phyloP scores from a whole-genome alignment of 2,888 invertebrate genomes.

The Nymphalis urticae region DNA sequence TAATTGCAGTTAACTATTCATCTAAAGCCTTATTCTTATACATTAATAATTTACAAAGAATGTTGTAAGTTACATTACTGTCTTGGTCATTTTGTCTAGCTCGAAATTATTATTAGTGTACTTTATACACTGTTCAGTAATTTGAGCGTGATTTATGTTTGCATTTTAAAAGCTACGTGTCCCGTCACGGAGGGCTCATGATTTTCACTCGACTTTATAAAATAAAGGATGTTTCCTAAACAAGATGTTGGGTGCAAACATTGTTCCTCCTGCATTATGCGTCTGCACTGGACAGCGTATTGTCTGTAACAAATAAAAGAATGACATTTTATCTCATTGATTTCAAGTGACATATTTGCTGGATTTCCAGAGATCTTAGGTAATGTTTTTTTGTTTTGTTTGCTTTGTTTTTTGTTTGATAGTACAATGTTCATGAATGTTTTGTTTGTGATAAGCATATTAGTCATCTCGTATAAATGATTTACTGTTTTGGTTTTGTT shows the following conservation, averaged over 20 bases:
- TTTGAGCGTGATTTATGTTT: slow-evolving; percentile 49
- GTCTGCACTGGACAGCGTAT: slow-evolving; percentile 22
- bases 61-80: slow-evolving; percentile 16
- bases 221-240: slow-evolving; percentile 66
- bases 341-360: slow-evolving; percentile 58
- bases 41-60: slow-evolving; percentile 17
- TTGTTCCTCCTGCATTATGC: slow-evolving; percentile 52
- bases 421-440: slow-evolving; percentile 28
- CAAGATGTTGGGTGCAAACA: slow-evolving; percentile 66
- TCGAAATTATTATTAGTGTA: slow-evolving; percentile 28
- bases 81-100: slow-evolving; percentile 36
- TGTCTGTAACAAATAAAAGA: slow-evolving; percentile 22
- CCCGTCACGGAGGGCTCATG: slow-evolving; percentile 68
- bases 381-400: slow-evolving; percentile 44
- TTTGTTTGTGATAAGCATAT: slow-evolving; percentile 39
- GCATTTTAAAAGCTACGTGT: slow-evolving; percentile 40
- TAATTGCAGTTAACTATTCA: slow-evolving; percentile 1
- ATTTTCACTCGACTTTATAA: slow-evolving; percentile 56
- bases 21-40: slow-evolving; percentile 10
- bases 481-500: slow-evolving; percentile 33
- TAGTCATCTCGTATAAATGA: slow-evolving; percentile 33
- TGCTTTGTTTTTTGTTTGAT: slow-evolving; percentile 37
- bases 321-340: slow-evolving; percentile 33
- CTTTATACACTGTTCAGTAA: slow-evolving; percentile 33
- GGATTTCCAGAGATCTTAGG: slow-evolving; percentile 46